Evolutionary conservation across 2,888 invertebrate genomes (phyloP).

Genomic region (Coenonympha arcania): DNA sequence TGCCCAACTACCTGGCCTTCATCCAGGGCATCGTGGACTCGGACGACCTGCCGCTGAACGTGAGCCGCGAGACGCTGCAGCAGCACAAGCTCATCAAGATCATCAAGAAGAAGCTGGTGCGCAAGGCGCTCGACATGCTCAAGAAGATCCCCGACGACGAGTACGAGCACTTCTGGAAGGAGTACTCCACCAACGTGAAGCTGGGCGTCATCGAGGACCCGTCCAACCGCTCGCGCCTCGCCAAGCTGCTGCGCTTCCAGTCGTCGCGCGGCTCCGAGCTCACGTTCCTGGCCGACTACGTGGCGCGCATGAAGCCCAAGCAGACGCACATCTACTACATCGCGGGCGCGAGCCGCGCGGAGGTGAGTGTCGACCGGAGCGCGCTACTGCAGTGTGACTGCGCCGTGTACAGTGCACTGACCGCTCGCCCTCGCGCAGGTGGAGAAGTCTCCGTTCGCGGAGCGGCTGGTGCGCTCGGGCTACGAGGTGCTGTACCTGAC

Average conservation of each 20-base stretch:
- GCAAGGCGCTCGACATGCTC: constrained; percentile 98
- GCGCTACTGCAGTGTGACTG: neutral
- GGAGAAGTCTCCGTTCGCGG: constrained; percentile 94
- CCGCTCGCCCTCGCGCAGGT: constrained; percentile 84
- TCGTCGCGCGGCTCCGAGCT: constrained; percentile 81
- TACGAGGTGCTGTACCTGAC: constrained; percentile 95
- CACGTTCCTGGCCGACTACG: constrained; percentile 90
- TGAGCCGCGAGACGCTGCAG: constrained; percentile 97
- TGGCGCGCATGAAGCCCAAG: constrained; percentile 93
- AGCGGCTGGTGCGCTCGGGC: constrained; percentile 91
- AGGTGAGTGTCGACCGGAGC: constrained; percentile 52
- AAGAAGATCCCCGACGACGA: constrained; percentile 94
- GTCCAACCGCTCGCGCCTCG: constrained; percentile 94
- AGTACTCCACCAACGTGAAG: constrained; percentile 98
- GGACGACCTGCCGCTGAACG: constrained; percentile 98
- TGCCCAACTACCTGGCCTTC: constrained; percentile 97
- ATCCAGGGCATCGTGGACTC: constrained; percentile 98
- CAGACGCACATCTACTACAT: constrained; percentile 98
- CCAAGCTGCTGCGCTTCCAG: constrained; percentile 93
- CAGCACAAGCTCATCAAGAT: constrained; percentile 99
- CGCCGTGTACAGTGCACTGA: constrained; percentile 78
- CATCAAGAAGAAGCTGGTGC: constrained; percentile 98
- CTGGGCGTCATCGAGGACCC: constrained; percentile 98
- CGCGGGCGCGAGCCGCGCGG: constrained; percentile 88
- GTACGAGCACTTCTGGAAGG: constrained; percentile 97